These are phyloP conservation scores for Actenoides lindsayi DNA, from an alignment of 2,113 vertebrate genomes.

Conservation along the genomic window DNA sequence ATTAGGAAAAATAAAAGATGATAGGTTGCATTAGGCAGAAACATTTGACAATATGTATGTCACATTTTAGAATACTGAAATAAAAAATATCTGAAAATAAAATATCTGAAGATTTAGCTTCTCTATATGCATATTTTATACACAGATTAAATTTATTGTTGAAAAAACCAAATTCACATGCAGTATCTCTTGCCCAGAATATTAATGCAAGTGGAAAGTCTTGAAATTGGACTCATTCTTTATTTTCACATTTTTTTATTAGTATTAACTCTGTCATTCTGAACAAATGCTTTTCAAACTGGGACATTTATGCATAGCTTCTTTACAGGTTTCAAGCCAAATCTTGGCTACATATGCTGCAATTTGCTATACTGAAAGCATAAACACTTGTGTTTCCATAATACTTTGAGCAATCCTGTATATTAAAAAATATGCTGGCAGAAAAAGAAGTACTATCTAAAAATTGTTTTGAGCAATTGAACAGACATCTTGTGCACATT, in stretches of 20 bases:
- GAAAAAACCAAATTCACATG: not conserved
- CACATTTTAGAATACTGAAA: not conserved
- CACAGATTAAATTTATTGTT: not conserved
- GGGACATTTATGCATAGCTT: not conserved
- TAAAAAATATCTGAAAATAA: no score
- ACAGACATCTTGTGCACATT: not conserved
- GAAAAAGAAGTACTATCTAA: not conserved
- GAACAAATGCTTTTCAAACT: not conserved
- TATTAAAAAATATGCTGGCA: not conserved
- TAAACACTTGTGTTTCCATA: not conserved
- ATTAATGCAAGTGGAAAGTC: not conserved
- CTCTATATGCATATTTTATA: not conserved
- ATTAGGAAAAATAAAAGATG: not conserved
- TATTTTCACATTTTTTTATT: not conserved
- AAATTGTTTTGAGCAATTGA: not conserved
- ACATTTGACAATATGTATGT: not conserved
- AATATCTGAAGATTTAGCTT: not conserved
- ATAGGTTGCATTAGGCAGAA: not conserved
- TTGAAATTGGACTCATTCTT: not conserved
- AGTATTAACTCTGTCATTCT: not conserved
- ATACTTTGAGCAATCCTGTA: not conserved
- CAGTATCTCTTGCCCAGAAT: not conserved
- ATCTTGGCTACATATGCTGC: not conserved
- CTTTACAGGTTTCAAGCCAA: not conserved
- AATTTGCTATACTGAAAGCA: not conserved